phyloP scores from a whole-genome alignment of 2,888 invertebrate genomes.

The Erebia aethiops region DNA sequence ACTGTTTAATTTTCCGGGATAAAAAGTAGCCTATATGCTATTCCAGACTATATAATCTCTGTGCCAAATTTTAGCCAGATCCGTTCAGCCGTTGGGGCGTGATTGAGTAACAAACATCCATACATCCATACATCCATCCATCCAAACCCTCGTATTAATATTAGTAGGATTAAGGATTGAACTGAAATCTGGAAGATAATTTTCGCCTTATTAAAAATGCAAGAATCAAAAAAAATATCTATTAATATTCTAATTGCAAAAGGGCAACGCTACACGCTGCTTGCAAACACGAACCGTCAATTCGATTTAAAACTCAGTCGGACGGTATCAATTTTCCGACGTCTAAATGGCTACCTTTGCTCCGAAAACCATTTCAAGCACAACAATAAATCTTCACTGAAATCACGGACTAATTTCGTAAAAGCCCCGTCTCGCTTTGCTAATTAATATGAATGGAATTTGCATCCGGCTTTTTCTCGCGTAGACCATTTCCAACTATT shows the following conservation, averaged over 20 bases:
- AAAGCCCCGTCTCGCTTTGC: slow-evolving; percentile 83
- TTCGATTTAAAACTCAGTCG: slow-evolving; percentile 75
- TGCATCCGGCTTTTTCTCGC: slow-evolving; percentile 83
- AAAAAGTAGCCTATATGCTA: no score
- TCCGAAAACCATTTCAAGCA: slow-evolving; percentile 80
- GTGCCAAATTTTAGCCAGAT: no score
- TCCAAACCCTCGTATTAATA: no score
- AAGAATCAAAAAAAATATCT: no score
- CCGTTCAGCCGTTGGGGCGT: no score
- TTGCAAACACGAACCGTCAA: slow-evolving; percentile 10
- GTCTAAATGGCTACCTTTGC: slow-evolving; percentile 80
- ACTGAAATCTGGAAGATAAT: no score
- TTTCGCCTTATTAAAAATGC: no score
- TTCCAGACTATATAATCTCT: no score
- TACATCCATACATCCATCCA: no score
- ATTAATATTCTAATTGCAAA: not conserved
- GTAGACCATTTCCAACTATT: slow-evolving; percentile 81
- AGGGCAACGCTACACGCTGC: not conserved
- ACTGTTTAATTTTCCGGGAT: no score
- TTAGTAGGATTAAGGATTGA: no score
- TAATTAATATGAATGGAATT: slow-evolving; percentile 84
- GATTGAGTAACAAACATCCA: no score
- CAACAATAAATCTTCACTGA: slow-evolving; percentile 81
- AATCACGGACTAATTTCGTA: slow-evolving; percentile 83
- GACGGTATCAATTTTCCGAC: slow-evolving; percentile 77